Base-by-base conservation (phyloP, 1,140 invertebrate genomes). In the Hyposmocoma kahamanoa region DNA sequence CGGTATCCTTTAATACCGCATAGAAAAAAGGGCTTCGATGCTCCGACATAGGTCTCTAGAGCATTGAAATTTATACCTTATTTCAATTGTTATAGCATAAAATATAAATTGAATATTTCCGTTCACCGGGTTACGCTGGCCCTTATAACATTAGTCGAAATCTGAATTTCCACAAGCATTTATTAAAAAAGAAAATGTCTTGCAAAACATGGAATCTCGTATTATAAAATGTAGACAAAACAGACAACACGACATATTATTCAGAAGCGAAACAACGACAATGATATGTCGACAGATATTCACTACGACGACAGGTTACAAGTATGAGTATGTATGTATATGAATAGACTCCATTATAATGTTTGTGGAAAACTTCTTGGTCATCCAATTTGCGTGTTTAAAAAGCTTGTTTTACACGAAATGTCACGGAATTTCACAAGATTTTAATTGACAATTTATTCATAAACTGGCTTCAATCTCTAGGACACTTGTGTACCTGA, bases 251-350 rank as follows among this genome's bases (percentile, higher is more conserved):
- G 60, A 59, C 56, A 54, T 67, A 65, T 61, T 64, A 56, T 66
- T 71, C 65, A 62, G 66, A 78, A 77, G 74, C 72, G 64, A 68
- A 80, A 78, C 74, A 80, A 83, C 72, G 74, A 64, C 48, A 67
- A 76, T 77, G 78, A 82, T 83, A 83, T 80, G 79, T 80, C 32
- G 53, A 62, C 71, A 74, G 59, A 62, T 74, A 66, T 71, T 53
- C 47, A 64, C 56, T 6, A 36, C 13, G 28, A 30, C 13, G 28
- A 30, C 10, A 30, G 10, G 28, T 10, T 30, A 30, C 2, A 30
- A 13, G 2, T 36, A 2, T 36, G 15, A 17, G 15, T 36, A 17
- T 26, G 24, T 26, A 26, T 26, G 11, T 6, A 2, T 17, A 2
- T 36, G 15, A 36, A 36, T 36, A 36, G 2, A 2, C 1, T 30